A percentile compares a stretch with the other conserved stretches of the same genome.
Evolutionary conservation across 2,797 vertebrate species (phyloP).

Genomic region (Eulemur mongoz): DNA sequence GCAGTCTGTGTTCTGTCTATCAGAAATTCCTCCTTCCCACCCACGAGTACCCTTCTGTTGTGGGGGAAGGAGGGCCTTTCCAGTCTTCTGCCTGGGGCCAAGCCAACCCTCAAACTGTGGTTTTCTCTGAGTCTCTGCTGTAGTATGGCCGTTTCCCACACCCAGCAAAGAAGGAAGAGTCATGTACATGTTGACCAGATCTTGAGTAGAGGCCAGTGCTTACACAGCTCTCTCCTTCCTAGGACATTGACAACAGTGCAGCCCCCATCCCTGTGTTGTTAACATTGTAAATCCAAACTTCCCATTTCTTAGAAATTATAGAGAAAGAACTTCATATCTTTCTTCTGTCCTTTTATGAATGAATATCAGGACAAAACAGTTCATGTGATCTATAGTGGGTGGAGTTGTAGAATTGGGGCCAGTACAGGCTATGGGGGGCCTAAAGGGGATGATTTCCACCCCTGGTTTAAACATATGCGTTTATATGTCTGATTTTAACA

Average conservation of each 20-base stretch:
- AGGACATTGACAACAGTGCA: background rate
- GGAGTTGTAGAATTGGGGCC: background rate
- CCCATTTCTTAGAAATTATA: background rate
- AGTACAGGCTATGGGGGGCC: background rate
- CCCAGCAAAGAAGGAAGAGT: slow-evolving; percentile 67
- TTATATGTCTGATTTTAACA: background rate
- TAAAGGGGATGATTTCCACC: background rate
- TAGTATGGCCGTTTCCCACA: slow-evolving; percentile 78
- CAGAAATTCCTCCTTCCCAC: slow-evolving; percentile 84
- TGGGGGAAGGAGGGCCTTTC: slow-evolving; percentile 84
- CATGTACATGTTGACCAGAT: slow-evolving; percentile 57
- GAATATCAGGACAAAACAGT: background rate
- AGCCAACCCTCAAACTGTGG: slow-evolving; percentile 82
- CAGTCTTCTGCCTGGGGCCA: slow-evolving; percentile 79
- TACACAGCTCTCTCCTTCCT: slow-evolving; percentile 4
- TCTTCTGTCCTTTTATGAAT: slow-evolving; percentile 22
- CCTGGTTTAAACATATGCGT: background rate
- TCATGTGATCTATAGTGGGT: background rate
- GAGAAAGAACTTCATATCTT: background rate
- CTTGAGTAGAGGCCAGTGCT: slow-evolving; percentile 54
- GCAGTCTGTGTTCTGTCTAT: slow-evolving; percentile 80
- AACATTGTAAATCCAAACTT: background rate
- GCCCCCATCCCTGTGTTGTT: background rate
- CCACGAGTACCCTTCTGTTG: slow-evolving; percentile 80
- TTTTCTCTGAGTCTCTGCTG: slow-evolving; percentile 77